Evolutionary conservation across 1,140 invertebrate genomes (phyloP).

Genomic region (Probaryconus sp.): DNA sequence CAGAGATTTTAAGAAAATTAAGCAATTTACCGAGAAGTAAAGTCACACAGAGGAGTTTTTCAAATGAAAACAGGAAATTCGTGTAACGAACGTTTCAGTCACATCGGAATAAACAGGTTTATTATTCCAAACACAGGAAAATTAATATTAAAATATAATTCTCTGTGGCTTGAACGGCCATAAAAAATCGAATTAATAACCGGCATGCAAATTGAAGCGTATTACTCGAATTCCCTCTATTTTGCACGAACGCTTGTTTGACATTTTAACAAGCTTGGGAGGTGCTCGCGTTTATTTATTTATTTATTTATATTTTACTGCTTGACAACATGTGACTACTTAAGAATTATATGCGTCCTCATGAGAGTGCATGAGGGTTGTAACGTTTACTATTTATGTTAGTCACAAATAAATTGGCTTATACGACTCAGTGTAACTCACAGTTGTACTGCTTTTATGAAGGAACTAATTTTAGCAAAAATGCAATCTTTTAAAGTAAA

Average conservation of each 20-base stretch:
- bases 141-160: too few relatives aligned
- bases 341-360: constrained; percentile 19
- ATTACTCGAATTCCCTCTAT: too few relatives aligned
- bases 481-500: constrained; percentile 20
- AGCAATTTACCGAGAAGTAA: too few relatives aligned
- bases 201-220: too few relatives aligned
- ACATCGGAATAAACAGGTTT: too few relatives aligned
- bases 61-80: too few relatives aligned
- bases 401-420: constrained; percentile 25
- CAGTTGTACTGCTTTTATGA: constrained; percentile 9
- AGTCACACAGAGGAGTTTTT: too few relatives aligned
- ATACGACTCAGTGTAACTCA: constrained; percentile 12
- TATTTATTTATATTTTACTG: constrained; percentile 16
- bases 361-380: neutral
- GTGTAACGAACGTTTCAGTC: too few relatives aligned
- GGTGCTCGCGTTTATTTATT: neutral
- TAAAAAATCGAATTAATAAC: too few relatives aligned
- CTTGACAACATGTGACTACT: constrained; percentile 19
- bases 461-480: constrained; percentile 23
- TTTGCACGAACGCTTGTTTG: neutral
- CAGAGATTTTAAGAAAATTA: too few relatives aligned
- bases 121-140: too few relatives aligned
- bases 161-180: too few relatives aligned
- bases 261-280: neutral
- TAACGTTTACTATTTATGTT: constrained; percentile 22